Base-by-base conservation (phyloP, 92 coral and sea anemone species). In the Parazoanthus swiftii region DNA sequence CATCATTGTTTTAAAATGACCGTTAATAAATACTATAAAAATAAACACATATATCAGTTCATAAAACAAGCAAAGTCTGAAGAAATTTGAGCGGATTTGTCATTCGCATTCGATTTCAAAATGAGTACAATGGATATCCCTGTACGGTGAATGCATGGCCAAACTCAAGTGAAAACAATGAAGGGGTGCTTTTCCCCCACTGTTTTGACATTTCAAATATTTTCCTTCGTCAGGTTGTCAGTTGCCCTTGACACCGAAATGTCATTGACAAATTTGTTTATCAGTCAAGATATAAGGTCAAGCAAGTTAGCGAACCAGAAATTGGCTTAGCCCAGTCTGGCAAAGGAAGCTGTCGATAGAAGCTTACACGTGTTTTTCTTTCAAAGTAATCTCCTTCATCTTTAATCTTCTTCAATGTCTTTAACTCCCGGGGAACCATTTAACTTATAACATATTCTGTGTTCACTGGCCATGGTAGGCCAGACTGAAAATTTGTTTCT, bases 361-460 rank as follows among this genome's bases (percentile, higher is more conserved):
- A 21, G 66, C 20, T 44, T 84, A 70, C 87, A 84, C 68, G 48
- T 84, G 87, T 84, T 84, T 84, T 84, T 37, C 44, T 51, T 71
- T 44, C 68, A 46, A 51, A 43, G 42, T 51, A 25, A 14, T 35
- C 65, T 26, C 59, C 15, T 23, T 6, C 2, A 43, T 11, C 4
- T 26, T 48, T 70, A n/a, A 42, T 50, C 58, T 84, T 63, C 20
- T 5, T 46, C 16, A 15, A 42, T 29, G 77, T 15, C 35, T 71
- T 36, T 3, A 29, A 44, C 54, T 71, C 25, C 29, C 58, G 16
- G 33, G 33, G 58, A 20, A 38, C 56, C 73, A n/a, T 21, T 33
- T 5, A 79, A 23, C 65, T 77, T 77, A 77, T 3, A 54, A 54
- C 59, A 11, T 54, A 54, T 54, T 54, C 81, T 77, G 3, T 43